Base-by-base conservation (phyloP, 2,113 vertebrate species). In the Nannospalax galili region DNA sequence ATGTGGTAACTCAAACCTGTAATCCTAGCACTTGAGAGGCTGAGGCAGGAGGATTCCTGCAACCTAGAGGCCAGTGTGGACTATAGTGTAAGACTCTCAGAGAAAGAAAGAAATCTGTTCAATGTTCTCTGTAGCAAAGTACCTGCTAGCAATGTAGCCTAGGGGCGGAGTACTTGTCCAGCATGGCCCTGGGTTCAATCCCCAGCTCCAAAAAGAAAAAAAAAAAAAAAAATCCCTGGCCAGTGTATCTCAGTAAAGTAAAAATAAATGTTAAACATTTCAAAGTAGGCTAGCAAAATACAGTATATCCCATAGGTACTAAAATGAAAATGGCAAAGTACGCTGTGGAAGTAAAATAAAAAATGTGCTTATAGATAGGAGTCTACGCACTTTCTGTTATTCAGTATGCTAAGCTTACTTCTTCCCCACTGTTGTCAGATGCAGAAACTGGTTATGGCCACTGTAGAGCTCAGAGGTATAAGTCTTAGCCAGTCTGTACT, bases 251-350 rank as follows among this genome's bases (percentile, higher is more conserved):
- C 60, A 92, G 80, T 75, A 79, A 70, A 90, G 70, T 84, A 81
- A 75, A 85, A 73, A 42, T 52, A 87, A 92, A 73, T 91, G 87
- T 52, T 52, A 91, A 62, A 77, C n/a, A 64, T 91, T 96, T 84
- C 40, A 42, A 96, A 91, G 85, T 32, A 81, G 26, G 37, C 22
- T 72, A 82, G 58, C 58, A 89, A 60, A 85, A 88, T 74, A 62
- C 24, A 79, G 26, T 32, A 15, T 81, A 90, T n/a, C 67, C 35
- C 6, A 58, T 65, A 88, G 32, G 52, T 90, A 90, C 69, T 72
- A 40, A 95, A 96, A 65, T 9, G 8, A 80, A 92, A 93, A 85
- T 80, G 92, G 69, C 77, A 17, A 72, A 90, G 64, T 75, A 48
- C 42, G 20, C 86, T 58, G 5, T 70, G 70, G 62, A 60, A 88